Conservation (phyloP, 1,140 invertebrate species). For the Neuroterus valhalla region DNA sequence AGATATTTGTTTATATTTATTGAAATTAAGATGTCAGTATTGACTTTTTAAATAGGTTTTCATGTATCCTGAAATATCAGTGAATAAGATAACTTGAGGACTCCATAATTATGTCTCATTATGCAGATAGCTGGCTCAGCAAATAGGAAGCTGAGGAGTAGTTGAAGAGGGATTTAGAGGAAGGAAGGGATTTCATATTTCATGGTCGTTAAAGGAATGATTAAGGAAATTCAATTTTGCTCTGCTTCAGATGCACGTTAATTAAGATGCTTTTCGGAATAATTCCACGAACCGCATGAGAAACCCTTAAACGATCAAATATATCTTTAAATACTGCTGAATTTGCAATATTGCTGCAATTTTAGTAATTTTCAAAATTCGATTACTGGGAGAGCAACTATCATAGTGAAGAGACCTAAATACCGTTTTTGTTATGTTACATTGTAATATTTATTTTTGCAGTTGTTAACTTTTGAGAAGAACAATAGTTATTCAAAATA, state of each 20-base stretch:
- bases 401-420: too few relatives aligned
- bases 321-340: neutral
- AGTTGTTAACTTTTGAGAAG: too few relatives aligned
- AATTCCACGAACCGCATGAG: constrained; percentile 16
- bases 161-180: constrained; percentile 2
- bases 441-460: too few relatives aligned
- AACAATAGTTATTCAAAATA: too few relatives aligned
- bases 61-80: neutral
- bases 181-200: constrained; percentile 25
- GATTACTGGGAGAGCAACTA: too few relatives aligned
- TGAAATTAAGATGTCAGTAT: neutral
- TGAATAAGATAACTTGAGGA: neutral
- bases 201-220: neutral
- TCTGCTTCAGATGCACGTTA: constrained; percentile 25
- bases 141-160: neutral
- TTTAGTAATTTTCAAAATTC: too few relatives aligned
- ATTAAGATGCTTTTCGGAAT: neutral
- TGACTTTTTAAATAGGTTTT: too few relatives aligned
- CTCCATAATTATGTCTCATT: neutral
- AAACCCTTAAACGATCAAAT: constrained; percentile 1
- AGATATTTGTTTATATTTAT: too few relatives aligned
- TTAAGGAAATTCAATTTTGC: constrained; percentile 10
- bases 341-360: too few relatives aligned
- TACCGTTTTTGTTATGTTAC: too few relatives aligned
- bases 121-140: neutral